phyloP scores from a whole-genome alignment of 2,113 vertebrate genomes.

The Alligator sinensis region DNA sequence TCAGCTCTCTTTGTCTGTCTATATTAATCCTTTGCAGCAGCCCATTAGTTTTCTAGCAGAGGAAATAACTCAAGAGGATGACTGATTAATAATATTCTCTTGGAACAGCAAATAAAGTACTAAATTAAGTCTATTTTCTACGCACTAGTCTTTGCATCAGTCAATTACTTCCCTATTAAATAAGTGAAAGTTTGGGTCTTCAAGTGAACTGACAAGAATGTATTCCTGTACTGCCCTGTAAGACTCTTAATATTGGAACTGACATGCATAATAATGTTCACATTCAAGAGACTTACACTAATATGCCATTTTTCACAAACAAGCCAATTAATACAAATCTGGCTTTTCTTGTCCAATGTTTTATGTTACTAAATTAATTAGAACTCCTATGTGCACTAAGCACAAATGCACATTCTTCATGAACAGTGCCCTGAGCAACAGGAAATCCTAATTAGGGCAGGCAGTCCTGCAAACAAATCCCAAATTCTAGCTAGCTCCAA shows the following conservation, averaged over 20 bases:
- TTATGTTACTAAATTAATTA: not conserved
- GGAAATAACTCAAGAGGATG: not conserved
- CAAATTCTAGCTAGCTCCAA: no score
- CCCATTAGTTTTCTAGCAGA: no score
- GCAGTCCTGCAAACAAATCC: not conserved
- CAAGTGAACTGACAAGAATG: not conserved
- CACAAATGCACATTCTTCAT: not conserved
- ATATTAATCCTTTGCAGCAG: not conserved
- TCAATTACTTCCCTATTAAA: not conserved
- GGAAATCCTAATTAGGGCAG: not conserved
- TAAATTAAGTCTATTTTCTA: not conserved
- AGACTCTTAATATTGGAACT: not conserved
- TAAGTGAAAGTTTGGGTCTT: not conserved
- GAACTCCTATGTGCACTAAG: not conserved
- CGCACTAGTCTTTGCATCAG: not conserved
- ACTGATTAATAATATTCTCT: not conserved
- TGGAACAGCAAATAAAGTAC: not conserved
- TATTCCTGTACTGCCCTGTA: not conserved
- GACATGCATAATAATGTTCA: not conserved
- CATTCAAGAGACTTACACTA: not conserved
- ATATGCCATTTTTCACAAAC: not conserved
- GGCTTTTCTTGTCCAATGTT: not conserved
- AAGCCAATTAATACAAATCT: not conserved
- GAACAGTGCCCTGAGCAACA: not conserved
- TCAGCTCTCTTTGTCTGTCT: not conserved